These are phyloP conservation scores for Nyctibius bracteatus DNA, from an alignment of 2,113 vertebrate species.

Conservation along the genomic window DNA sequence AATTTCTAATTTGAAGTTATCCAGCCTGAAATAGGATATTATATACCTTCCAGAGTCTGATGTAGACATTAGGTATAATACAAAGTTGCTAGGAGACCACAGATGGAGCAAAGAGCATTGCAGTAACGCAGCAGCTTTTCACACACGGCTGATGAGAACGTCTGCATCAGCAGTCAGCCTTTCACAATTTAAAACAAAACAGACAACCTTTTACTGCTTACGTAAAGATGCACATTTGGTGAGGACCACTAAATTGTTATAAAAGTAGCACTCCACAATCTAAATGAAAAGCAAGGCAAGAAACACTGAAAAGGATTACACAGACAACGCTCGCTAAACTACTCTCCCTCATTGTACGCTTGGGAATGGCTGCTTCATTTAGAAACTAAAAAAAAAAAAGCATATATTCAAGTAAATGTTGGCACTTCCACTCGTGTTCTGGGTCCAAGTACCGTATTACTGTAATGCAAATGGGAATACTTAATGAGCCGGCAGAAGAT, in stretches of 20 bases:
- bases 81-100: slow-evolving; percentile 69
- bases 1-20: slow-evolving; percentile 14
- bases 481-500: background rate
- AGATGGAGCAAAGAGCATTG: slow-evolving; percentile 37
- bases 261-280: background rate
- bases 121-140: slow-evolving; percentile 29
- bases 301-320: background rate
- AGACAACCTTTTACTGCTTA: slow-evolving; percentile 15
- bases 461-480: background rate
- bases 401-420: background rate
- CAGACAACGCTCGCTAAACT: background rate
- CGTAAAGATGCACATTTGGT: background rate
- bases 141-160: slow-evolving; percentile 19
- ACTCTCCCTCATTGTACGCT: background rate
- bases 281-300: background rate
- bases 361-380: background rate
- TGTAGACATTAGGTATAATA: slow-evolving; percentile 39
- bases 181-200: slow-evolving; percentile 1
- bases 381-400: background rate
- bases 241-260: background rate
- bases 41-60: slow-evolving; percentile 28
- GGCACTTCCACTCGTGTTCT: background rate
- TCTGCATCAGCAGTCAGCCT: slow-evolving; percentile 30
- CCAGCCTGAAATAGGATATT: slow-evolving; percentile 10
- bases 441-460: background rate